Percentiles rank a stretch among this genome's conserved stretches.
Conservation (phyloP, 1,140 invertebrate species). For the Notospermus geniculatus region DNA sequence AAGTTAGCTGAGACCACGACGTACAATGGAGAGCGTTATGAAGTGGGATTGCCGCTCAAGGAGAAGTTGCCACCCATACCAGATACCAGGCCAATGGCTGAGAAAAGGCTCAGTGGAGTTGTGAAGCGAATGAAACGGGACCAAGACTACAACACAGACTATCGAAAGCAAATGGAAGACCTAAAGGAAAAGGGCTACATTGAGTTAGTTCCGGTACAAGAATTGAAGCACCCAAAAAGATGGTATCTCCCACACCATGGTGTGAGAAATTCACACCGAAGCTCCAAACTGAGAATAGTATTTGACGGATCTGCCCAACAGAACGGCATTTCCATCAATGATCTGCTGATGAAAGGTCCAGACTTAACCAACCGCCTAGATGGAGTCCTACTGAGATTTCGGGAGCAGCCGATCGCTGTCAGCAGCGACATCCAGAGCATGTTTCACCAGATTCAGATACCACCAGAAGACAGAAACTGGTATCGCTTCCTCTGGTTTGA, state of each 20-base stretch:
- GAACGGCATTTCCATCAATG: slow-evolving; percentile 29
- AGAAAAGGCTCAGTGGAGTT: too few species aligned
- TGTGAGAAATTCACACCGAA: too few species aligned
- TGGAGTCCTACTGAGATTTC: slow-evolving; percentile 23
- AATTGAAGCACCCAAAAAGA: too few species aligned
- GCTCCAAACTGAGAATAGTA: too few species aligned
- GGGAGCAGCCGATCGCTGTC: slow-evolving; percentile 16
- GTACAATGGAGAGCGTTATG: background rate
- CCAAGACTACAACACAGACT: too few species aligned
- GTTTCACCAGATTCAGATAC: slow-evolving; percentile 2
- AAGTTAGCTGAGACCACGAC: background rate
- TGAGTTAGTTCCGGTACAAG: too few species aligned
- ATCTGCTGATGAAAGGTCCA: slow-evolving; percentile 29
- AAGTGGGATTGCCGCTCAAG: background rate
- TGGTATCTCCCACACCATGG: too few species aligned
- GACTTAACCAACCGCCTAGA: slow-evolving; percentile 38
- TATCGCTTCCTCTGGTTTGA: slow-evolving; percentile 5
- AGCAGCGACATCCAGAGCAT: slow-evolving; percentile 4
- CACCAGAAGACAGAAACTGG: background rate
- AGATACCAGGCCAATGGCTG: too few species aligned
- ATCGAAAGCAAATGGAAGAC: too few species aligned
- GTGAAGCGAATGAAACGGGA: too few species aligned
- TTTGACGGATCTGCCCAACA: background rate
- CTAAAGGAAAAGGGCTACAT: too few species aligned
- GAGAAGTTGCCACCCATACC: background rate